These are phyloP conservation scores for Tetranychus piercei DNA, from an alignment of 2,888 invertebrate genomes.

Conservation along the genomic window DNA sequence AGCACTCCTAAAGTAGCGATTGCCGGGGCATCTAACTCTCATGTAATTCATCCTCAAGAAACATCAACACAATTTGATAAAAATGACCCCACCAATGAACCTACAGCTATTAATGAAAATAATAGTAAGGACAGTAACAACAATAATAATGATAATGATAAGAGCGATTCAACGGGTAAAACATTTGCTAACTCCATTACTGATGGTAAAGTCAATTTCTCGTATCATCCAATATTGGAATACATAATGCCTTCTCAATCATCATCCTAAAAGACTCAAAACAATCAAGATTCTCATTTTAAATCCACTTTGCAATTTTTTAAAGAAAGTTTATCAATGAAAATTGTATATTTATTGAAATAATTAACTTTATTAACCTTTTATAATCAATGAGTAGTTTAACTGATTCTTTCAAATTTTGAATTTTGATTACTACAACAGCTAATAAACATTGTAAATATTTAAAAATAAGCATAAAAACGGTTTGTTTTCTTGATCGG, in stretches of 20 bases:
- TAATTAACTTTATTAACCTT: too few relatives aligned
- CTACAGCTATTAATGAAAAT: not conserved
- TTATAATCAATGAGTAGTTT: too few relatives aligned
- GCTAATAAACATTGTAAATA: too few relatives aligned
- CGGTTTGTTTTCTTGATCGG: too few relatives aligned
- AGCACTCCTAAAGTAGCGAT: not conserved
- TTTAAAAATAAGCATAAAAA: too few relatives aligned
- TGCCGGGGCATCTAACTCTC: not conserved
- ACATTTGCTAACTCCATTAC: not conserved
- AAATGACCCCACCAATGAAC: not conserved
- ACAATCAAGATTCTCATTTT: not conserved
- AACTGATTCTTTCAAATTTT: too few relatives aligned
- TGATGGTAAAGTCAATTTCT: constrained; percentile 25
- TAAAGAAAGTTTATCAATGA: too few relatives aligned
- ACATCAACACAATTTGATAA: not conserved
- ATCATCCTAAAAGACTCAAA: not conserved
- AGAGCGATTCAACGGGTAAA: not conserved
- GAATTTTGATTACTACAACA: too few relatives aligned
- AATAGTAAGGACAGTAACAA: not conserved
- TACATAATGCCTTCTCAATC: constrained; percentile 20
- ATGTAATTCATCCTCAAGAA: not conserved
- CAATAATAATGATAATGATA: not conserved
- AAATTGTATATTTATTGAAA: too few relatives aligned
- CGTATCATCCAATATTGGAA: constrained; percentile 27
- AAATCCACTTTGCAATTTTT: too few relatives aligned